A percentile compares a stretch with the other conserved stretches of the same genome.
Conservation (phyloP, 2,797 vertebrate genomes). For the Setipinna tenuifilis region DNA sequence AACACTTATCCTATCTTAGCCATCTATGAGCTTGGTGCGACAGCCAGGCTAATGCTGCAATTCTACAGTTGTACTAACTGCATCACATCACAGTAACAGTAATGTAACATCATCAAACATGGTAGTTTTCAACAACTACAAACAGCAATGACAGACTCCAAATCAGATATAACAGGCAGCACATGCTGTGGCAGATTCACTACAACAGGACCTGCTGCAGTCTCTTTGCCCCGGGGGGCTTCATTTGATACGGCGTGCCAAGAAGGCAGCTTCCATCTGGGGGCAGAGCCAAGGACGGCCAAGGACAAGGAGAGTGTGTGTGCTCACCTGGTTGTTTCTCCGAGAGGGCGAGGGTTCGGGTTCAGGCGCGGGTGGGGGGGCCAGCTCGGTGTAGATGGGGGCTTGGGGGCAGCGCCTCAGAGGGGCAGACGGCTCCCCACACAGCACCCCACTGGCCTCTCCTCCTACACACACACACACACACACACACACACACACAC, state of each 20-base stretch:
- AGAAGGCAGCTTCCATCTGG: background rate
- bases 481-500: background rate
- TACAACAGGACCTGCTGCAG: background rate
- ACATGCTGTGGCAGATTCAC: background rate
- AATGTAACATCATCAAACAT: no score
- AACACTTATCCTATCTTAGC: no score
- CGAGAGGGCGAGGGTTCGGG: conserved; percentile 68
- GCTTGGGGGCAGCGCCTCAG: conserved; percentile 78
- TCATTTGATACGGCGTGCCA: background rate
- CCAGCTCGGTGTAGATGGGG: conserved; percentile 54
- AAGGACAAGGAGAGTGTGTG: conserved; percentile 42
- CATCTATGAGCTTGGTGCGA: no score
- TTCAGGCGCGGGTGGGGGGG: conserved; percentile 56
- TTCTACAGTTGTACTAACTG: no score
- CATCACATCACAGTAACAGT: no score
- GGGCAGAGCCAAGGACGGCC: background rate
- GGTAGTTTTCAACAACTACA: no score
- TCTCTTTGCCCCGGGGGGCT: background rate
- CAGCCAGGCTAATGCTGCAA: no score
- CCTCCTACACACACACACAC: conserved; percentile 60
- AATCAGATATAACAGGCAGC: background rate
- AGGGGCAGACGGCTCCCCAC: conserved; percentile 78
- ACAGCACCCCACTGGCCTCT: conserved; percentile 73
- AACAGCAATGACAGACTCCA: background rate
- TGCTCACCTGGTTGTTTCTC: conserved; percentile 72